These are phyloP conservation scores for Megaceryle alcyon DNA, from an alignment of 2,797 vertebrate genomes.

Conservation along the genomic window DNA sequence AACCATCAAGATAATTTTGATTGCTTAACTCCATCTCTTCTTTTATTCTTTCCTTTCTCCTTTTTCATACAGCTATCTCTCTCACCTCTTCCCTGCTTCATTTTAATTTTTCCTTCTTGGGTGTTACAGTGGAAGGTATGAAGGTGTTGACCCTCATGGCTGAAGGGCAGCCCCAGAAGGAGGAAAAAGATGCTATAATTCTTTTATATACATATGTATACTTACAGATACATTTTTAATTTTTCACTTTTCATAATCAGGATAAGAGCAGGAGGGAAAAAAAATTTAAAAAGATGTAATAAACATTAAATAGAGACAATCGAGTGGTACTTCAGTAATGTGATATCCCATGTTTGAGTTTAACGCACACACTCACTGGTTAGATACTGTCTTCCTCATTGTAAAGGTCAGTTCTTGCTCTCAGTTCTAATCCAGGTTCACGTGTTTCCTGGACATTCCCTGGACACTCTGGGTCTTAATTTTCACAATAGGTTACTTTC, in stretches of 20 bases:
- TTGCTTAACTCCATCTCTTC: background rate
- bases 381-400: background rate
- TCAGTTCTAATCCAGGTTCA: background rate
- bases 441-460: fast-evolving
- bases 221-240: background rate
- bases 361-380: background rate
- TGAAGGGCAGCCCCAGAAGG: background rate
- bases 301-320: background rate
- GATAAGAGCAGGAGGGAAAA: background rate
- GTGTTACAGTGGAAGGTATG: background rate
- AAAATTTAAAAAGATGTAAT: background rate
- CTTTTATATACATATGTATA: background rate
- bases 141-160: background rate
- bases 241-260: background rate
- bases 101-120: background rate
- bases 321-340: background rate
- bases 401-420: background rate
- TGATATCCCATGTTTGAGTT: background rate
- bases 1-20: background rate
- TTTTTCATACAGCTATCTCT: background rate
- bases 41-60: background rate
- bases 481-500: background rate
- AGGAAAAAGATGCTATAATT: background rate
- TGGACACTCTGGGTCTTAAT: background rate
- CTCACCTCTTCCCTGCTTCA: background rate